phyloP scores from a whole-genome alignment of 2,113 vertebrate species.

The Aptenodytes forsteri region DNA sequence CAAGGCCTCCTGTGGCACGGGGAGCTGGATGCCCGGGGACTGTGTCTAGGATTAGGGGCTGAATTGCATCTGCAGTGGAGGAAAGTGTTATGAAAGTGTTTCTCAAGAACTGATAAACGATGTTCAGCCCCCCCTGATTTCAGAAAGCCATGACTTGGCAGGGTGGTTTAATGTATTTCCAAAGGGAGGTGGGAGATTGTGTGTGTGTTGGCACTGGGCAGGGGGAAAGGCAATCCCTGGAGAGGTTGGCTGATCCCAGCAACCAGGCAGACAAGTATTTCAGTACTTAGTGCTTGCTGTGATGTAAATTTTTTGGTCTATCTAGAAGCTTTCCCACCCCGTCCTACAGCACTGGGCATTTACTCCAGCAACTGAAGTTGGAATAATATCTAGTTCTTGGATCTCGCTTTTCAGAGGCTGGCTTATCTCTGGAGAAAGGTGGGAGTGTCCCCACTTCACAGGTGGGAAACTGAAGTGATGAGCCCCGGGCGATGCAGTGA shows the following conservation, averaged over 20 bases:
- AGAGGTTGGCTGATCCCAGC: not conserved
- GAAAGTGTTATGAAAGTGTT: not conserved
- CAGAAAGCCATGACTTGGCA: not conserved
- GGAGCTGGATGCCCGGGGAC: not conserved
- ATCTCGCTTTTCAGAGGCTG: slow-evolving; percentile 24
- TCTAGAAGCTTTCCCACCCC: slow-evolving; percentile 28
- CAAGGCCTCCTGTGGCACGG: fast-evolving
- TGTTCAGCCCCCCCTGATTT: not conserved
- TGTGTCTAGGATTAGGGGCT: not conserved
- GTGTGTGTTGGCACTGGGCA: not conserved
- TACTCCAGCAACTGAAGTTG: not conserved
- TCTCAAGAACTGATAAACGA: slow-evolving; percentile 3
- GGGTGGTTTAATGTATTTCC: not conserved
- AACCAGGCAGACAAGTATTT: not conserved
- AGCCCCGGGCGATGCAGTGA: slow-evolving; percentile 7
- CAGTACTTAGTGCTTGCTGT: not conserved
- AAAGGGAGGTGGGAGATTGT: not conserved
- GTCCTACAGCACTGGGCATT: not conserved
- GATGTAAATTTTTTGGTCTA: slow-evolving; percentile 43
- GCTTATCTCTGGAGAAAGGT: slow-evolving; percentile 19
- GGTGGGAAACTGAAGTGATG: slow-evolving; percentile 43
- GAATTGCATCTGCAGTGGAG: not conserved
- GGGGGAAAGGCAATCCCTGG: not conserved
- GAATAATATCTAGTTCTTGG: not conserved
- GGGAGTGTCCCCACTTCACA: slow-evolving; percentile 53